These are phyloP conservation scores for Nothobranchius furzeri DNA, from an alignment of 2,113 vertebrate species.

Conservation along the genomic window DNA sequence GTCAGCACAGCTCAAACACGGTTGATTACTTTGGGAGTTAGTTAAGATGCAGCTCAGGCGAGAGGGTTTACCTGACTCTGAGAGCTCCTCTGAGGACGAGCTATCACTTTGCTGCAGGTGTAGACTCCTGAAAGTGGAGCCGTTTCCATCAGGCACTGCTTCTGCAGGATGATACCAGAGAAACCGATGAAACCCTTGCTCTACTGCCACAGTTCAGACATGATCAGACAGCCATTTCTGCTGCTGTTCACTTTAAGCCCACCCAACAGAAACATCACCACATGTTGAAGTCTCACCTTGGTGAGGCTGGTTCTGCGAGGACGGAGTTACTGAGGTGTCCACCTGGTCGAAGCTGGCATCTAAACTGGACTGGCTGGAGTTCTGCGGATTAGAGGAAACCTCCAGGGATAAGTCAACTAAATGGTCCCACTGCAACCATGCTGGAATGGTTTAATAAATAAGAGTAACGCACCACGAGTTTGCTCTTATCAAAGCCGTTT, in stretches of 20 bases:
- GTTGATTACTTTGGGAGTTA: too few species aligned
- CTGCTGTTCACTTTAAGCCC: too few species aligned
- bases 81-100: conserved; percentile 67
- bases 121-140: conserved; percentile 33
- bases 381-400: conserved; percentile 50
- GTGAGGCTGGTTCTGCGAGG: conserved; percentile 43
- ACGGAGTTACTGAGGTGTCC: conserved; percentile 35
- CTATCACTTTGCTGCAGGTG: conserved; percentile 53
- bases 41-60: too few species aligned
- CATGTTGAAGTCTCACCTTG: conserved; percentile 58
- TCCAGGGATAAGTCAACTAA: not conserved
- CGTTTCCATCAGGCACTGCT: conserved; percentile 37
- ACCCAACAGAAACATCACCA: too few species aligned
- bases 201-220: not conserved
- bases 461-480: conserved; percentile 71
- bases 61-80: conserved; percentile 63
- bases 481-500: conserved; percentile 67
- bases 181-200: not conserved
- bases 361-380: conserved; percentile 77
- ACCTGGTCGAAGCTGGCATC: conserved; percentile 72
- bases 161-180: conserved; percentile 38
- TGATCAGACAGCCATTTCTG: too few species aligned
- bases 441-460: not conserved
- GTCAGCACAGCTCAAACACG: not conserved
- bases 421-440: too few species aligned